Base-by-base conservation (phyloP, 2,113 vertebrate genomes). In the Dicrurus megarhynchus region DNA sequence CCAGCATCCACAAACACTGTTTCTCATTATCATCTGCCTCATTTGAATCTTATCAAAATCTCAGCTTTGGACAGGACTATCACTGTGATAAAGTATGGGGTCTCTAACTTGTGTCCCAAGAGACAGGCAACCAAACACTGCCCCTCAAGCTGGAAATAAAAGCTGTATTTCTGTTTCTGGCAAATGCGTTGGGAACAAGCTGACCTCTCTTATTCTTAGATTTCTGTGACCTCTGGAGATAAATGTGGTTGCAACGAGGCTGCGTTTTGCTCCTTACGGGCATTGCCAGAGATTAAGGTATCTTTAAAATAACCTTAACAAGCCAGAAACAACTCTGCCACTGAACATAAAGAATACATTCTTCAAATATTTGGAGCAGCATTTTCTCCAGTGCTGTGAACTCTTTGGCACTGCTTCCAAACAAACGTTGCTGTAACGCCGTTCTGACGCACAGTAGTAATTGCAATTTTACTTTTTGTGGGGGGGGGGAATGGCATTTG, bases 201-300 rank as follows among this genome's bases (percentile, higher is more conserved):
- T 96, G 97, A 97, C 95, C 97, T 94, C 88, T 97, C 90, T 93
- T 97, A 96, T 97, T 97, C 96, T 97, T 96, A 96, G 95, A 89
- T 96, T 94, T 92, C 79, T 89, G 32, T 96, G 96, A 97, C 96
- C 96, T 91, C 85, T 84, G 44, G 71, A 97, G 90, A 97, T 96
- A 96, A 90, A 96, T 91, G 73, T 71, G 77, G 83, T 92, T 96
- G 95, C 86, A 95, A 87, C 91, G 86, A 96, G 89, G 79, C 69
- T 57, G 59, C 71, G 47, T 84, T 95, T 95, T 93, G 53, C 84
- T 96, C 67, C 52, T 90, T 86, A 59, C 8, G 4, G 42, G 92
- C 90, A 93, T 50, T 46, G 39, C 82, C 81, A 91, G 91, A 93
- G 94, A 95, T 91, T 91, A 97, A 98, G 97, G 97, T 97, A 89